Evolutionary conservation across 23 tunicate species (phyloP), one percentile per base, ranked within the genome.

Genomic region (Ascidia mentula): DNA sequence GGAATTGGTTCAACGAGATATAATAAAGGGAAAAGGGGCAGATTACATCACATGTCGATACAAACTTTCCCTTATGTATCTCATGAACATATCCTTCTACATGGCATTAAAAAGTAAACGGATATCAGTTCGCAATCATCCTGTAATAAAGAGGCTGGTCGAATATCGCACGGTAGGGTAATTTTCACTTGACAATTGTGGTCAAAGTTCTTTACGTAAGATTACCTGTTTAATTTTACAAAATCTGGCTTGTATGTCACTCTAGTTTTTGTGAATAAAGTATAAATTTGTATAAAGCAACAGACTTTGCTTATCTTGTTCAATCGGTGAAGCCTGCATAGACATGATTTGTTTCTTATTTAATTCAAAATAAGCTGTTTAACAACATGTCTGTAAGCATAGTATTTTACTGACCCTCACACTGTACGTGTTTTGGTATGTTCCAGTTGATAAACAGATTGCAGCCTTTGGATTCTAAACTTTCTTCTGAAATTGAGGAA

Each of bases 1-100:
- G 60, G 60, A 86, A 2, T 26, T 91, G 70, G 89, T 91, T 0
- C 38, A 70, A 33, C 36, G 53, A 13, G 87, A 83, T 1, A 40
- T 22, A 12, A 78, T 91, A 40, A 35, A 35, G 28, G 97, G 87
- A 30, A 73, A 69, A 18, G 87, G 87, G 13, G 85, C 87, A 9
- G 78, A 80, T 24, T 91, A 75, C 33, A 75, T 91, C 37, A 79
- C 71, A 40, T 76, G 85, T 8, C 86, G 77, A 40, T 86, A 72
- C 82, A 85, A 84, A 28, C 40, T 82, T 35, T 81, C 77, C 40
- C 65, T 70, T 30, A 37, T 86, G 69, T 94, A 94, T 40, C 76
- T 88, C 15, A 46, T 94, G 60, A 94, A 94, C 46, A 80, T 94
- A 30, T 81, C 93, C 7, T 94, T 94, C 81, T 94, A 94, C 45